Percentiles rank a stretch among this genome's conserved stretches.
These are phyloP conservation scores for Caenorhabditis imperialis DNA, from an alignment of 2,888 invertebrate species.

Conservation along the genomic window DNA sequence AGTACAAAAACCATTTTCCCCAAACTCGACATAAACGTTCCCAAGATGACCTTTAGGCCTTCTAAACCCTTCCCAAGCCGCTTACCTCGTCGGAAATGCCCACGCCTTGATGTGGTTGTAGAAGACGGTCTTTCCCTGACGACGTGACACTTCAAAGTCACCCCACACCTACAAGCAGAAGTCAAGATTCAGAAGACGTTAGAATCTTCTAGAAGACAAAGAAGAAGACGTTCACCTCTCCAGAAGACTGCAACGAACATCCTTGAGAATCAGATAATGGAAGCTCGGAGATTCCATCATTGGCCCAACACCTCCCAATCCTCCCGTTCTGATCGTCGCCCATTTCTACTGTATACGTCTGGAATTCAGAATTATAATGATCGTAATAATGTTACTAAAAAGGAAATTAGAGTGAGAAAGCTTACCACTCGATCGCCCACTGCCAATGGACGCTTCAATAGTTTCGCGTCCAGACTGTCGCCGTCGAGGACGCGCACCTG, in stretches of 20 bases:
- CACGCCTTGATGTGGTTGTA: constrained; percentile 76
- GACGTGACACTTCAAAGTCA: constrained; percentile 69
- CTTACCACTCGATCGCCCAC: constrained; percentile 76
- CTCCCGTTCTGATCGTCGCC: constrained; percentile 50
- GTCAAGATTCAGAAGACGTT: neutral
- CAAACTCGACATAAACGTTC: too few species aligned
- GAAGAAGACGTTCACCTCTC: constrained; percentile 55
- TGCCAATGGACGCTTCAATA: constrained; percentile 70
- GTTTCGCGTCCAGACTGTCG: constrained; percentile 64
- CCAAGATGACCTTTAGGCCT: too few species aligned
- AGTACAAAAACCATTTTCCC: too few species aligned
- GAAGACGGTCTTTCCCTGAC: constrained; percentile 64
- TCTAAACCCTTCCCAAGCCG: constrained; percentile 2
- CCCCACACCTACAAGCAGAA: constrained; percentile 69
- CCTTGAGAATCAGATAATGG: constrained; percentile 74
- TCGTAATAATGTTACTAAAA: too few species aligned
- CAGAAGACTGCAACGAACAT: constrained; percentile 73
- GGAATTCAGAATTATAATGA: too few species aligned
- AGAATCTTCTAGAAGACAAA: neutral
- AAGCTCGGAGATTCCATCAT: constrained; percentile 72
- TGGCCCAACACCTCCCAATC: constrained; percentile 77
- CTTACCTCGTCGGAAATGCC: constrained; percentile 77
- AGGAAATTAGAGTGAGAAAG: too few species aligned
- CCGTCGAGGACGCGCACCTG: constrained; percentile 73
- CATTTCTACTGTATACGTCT: constrained; percentile 66